Conservation (phyloP, 2,888 invertebrate species). For the Melanophora roralis region DNA sequence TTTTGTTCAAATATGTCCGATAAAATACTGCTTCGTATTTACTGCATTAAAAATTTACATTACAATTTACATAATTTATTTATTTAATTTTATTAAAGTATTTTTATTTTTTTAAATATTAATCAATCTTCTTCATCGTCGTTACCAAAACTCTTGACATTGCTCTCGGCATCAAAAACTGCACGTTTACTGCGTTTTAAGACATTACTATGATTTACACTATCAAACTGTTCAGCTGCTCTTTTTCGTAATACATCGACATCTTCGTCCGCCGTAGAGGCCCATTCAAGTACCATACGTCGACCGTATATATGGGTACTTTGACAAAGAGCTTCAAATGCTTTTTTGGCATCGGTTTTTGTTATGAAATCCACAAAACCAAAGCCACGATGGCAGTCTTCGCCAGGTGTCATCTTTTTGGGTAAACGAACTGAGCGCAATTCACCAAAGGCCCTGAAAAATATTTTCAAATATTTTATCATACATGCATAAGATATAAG, state of each 20-base stretch:
- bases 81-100: no score
- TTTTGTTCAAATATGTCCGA: no score
- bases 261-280: constrained; percentile 82
- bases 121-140: constrained; percentile 64
- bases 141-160: constrained; percentile 51
- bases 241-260: constrained; percentile 89
- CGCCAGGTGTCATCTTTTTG: constrained; percentile 87
- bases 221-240: constrained; percentile 84
- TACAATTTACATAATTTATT: no score
- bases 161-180: constrained; percentile 74
- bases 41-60: no score
- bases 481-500: no score
- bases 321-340: constrained; percentile 94
- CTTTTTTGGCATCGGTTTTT: constrained; percentile 94
- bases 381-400: constrained; percentile 90
- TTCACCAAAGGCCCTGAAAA: constrained; percentile 92
- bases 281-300: constrained; percentile 96
- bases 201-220: constrained; percentile 68
- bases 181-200: constrained; percentile 77
- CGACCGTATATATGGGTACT: constrained; percentile 99
- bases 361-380: constrained; percentile 96
- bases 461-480: no score
- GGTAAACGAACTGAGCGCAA: constrained; percentile 93
- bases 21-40: no score
- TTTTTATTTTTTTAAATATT: no score